Evolutionary conservation across 2,888 invertebrate genomes (phyloP).

Genomic region (Amphiduros pacificus): DNA sequence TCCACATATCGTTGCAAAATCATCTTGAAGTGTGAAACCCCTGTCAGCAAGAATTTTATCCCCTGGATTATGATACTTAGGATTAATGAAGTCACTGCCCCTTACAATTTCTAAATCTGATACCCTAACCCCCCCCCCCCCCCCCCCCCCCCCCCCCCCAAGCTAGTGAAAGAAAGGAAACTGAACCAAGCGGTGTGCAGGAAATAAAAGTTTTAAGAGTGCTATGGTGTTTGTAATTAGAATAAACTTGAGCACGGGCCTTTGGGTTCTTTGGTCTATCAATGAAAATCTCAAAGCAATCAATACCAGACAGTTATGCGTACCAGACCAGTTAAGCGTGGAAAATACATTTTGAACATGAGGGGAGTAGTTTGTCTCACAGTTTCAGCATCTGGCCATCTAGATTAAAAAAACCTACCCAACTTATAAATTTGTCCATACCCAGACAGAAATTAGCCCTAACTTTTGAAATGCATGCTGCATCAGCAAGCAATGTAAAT

Average conservation of each 20-base stretch:
- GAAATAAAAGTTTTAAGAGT: not conserved
- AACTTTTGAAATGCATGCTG: not conserved
- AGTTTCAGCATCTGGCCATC: not conserved
- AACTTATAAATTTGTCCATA: not conserved
- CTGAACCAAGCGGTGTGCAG: not conserved
- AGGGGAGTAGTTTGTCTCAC: not conserved
- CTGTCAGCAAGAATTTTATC: conserved; percentile 33
- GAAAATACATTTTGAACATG: not conserved
- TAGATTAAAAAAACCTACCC: too few relatives aligned
- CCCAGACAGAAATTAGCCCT: not conserved
- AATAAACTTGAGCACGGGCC: not conserved
- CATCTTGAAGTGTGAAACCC: conserved; percentile 30
- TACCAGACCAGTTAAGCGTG: not conserved
- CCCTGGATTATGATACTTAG: conserved; percentile 24
- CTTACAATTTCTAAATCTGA: conserved; percentile 25
- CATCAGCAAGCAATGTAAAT: not conserved
- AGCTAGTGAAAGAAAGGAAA: not conserved
- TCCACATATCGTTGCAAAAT: conserved; percentile 26
- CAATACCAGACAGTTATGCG: too few relatives aligned
- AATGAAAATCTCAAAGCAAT: conserved; percentile 11
- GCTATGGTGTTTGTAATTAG: not conserved
- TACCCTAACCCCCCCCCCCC: too few relatives aligned
- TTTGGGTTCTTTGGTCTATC: not conserved
- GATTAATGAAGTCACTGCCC: conserved; percentile 23
- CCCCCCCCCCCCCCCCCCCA: too few relatives aligned